Base-by-base conservation (phyloP, 2,888 invertebrate genomes). In the Laspeyria flexula region DNA sequence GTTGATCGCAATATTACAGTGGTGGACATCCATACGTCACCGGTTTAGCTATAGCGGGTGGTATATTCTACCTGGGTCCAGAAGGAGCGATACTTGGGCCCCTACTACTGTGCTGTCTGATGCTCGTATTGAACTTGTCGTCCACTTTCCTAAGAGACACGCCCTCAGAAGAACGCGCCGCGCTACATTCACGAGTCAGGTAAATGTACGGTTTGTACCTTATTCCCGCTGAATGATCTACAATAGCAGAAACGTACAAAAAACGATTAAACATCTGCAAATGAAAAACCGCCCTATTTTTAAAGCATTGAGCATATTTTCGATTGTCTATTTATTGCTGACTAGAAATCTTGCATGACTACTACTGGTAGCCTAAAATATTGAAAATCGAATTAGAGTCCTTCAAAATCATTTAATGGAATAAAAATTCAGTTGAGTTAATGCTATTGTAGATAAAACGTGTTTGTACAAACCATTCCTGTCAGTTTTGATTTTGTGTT, bases 61-160 rank as follows among this genome's bases (percentile, higher is more conserved):
- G 99, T 38, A 97, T 99, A 79, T 98, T 99, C 88, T 99, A 98
- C 94, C 93, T 99, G 65, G 99, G 99, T 0, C 96, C 98, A 48
- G 98, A 99, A 87, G 99, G 99, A 0, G 99, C 99, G 0, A 97
- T 99, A 65, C 96, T 99, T 53, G 99, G 99, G 0, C 99, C 99
- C 0, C 93, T 99, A 23, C 93, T 99, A 41, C 94, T 99, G 0
- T 99, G 99, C 85, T 97, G 97, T 73, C 95, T 99, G 45, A 96
- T 99, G 88, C 99, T 99, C 1, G 96, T 97, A 11, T 95, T 98
- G 60, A 97, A 98, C 85, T 93, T 98, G 52, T 96, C 96, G 33
- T 95, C 96, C 12, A 93, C 94, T 46, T 93, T 96, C 64, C 93
- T 96, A 65, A 93, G 94, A 56, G 95, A 95, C 72, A 94, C 95